phyloP scores from a whole-genome alignment of 2,888 invertebrate genomes.

The Athripsodes cinereus region DNA sequence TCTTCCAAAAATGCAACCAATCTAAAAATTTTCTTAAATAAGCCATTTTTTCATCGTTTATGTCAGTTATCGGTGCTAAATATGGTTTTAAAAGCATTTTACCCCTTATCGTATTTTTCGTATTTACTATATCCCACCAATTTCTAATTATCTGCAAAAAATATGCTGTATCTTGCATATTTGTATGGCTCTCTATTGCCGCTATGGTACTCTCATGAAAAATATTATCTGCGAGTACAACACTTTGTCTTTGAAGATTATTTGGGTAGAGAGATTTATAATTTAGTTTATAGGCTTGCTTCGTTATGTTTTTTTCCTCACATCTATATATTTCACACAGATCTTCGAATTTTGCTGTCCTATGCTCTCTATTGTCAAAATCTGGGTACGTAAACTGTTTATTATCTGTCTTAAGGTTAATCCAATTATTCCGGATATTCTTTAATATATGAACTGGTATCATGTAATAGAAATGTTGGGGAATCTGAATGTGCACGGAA shows the following conservation, averaged over 20 bases:
- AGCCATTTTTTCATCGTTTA: background rate
- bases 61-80: background rate
- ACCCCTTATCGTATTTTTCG: background rate
- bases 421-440: slow-evolving; percentile 8
- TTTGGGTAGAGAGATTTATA: background rate
- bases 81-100: background rate
- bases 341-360: background rate
- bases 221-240: background rate
- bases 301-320: background rate
- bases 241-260: slow-evolving; percentile 4
- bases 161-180: no score
- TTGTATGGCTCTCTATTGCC: background rate
- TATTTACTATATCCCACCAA: slow-evolving; percentile 1
- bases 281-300: slow-evolving; percentile 6
- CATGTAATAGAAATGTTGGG: background rate
- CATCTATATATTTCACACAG: background rate
- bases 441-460: slow-evolving; percentile 4
- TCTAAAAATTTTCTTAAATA: background rate
- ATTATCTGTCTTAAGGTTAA: background rate
- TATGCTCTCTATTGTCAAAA: background rate
- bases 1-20: background rate
- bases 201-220: slow-evolving; percentile 5
- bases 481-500: background rate
- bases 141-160: no score
- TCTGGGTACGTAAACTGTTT: background rate